Percentiles rank a stretch among this genome's conserved stretches.
Conservation (phyloP, 2,888 invertebrate genomes). For the Brachyopa scutellaris region DNA sequence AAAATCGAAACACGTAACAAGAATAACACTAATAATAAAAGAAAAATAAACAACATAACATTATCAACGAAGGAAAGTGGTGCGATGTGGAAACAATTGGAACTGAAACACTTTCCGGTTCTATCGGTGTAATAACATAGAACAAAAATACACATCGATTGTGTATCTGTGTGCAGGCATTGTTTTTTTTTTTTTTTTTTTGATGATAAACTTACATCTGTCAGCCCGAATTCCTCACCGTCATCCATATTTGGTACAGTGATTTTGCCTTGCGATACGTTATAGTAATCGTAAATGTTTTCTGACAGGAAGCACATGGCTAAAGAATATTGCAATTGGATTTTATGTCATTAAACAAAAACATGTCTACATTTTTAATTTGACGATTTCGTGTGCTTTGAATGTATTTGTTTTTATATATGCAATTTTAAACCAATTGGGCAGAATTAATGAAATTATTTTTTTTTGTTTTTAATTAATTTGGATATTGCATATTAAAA, state of each 20-base stretch:
- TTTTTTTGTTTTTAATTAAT: not conserved
- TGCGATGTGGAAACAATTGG: constrained; percentile 46
- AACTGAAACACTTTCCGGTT: constrained; percentile 31
- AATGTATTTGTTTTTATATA: constrained; percentile 8
- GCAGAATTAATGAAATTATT: too few relatives aligned
- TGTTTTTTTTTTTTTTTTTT: constrained; percentile 4
- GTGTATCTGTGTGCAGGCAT: constrained; percentile 17
- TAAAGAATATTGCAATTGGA: constrained; percentile 78
- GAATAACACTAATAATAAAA: not conserved
- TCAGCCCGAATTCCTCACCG: constrained; percentile 93
- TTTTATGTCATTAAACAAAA: constrained; percentile 25
- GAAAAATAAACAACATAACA: constrained; percentile 42
- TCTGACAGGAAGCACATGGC: constrained; percentile 91
- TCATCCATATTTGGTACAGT: constrained; percentile 98
- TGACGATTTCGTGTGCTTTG: not conserved
- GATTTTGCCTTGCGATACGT: constrained; percentile 98
- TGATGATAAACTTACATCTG: constrained; percentile 90
- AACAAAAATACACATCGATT: constrained; percentile 39
- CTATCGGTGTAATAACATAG: constrained; percentile 60
- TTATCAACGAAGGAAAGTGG: constrained; percentile 55
- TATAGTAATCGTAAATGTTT: constrained; percentile 96
- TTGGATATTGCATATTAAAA: constrained; percentile 14
- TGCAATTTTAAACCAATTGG: constrained; percentile 17
- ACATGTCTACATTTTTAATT: constrained; percentile 8
- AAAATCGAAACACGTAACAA: constrained; percentile 40